A percentile compares a stretch with the other conserved stretches of the same genome.
Conservation (phyloP, 2,888 invertebrate genomes). For the Schizotus pectinicornis region DNA sequence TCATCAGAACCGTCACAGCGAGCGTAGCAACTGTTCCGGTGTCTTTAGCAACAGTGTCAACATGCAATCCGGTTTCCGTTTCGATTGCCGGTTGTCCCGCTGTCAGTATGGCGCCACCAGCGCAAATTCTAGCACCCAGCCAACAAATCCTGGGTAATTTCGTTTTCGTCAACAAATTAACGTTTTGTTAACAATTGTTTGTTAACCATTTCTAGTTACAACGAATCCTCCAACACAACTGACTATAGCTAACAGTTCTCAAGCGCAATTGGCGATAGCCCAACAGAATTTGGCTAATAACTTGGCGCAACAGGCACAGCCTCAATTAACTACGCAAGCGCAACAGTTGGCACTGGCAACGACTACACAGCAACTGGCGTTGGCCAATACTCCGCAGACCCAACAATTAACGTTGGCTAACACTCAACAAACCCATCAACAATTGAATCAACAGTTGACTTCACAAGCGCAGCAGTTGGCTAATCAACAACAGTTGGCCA, state of each 20-base stretch:
- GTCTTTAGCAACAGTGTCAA: constrained; percentile 66
- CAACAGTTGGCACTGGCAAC: constrained; percentile 48
- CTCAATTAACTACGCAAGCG: constrained; percentile 46
- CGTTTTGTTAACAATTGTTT: background rate
- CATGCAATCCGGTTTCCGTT: constrained; percentile 59
- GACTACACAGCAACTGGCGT: constrained; percentile 36
- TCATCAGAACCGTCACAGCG: constrained; percentile 64
- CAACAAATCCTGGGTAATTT: constrained; percentile 56
- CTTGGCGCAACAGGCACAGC: constrained; percentile 49
- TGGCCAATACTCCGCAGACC: constrained; percentile 43
- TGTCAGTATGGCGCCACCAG: constrained; percentile 66
- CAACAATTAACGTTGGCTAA: constrained; percentile 55
- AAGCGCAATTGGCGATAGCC: constrained; percentile 56
- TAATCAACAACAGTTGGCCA: constrained; percentile 51
- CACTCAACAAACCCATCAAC: constrained; percentile 30
- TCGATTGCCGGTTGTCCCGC: constrained; percentile 65
- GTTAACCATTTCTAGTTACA: constrained; percentile 45
- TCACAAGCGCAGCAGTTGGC: constrained; percentile 23
- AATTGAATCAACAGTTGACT: constrained; percentile 48
- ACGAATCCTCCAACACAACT: constrained; percentile 55
- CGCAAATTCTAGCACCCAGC: constrained; percentile 59
- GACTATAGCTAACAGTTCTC: constrained; percentile 54
- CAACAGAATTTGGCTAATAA: constrained; percentile 56
- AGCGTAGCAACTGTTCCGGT: constrained; percentile 68
- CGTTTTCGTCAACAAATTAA: background rate